Evolutionary conservation across 2,113 vertebrate species (phyloP).

Genomic region (Amblyopsis rosae): DNA sequence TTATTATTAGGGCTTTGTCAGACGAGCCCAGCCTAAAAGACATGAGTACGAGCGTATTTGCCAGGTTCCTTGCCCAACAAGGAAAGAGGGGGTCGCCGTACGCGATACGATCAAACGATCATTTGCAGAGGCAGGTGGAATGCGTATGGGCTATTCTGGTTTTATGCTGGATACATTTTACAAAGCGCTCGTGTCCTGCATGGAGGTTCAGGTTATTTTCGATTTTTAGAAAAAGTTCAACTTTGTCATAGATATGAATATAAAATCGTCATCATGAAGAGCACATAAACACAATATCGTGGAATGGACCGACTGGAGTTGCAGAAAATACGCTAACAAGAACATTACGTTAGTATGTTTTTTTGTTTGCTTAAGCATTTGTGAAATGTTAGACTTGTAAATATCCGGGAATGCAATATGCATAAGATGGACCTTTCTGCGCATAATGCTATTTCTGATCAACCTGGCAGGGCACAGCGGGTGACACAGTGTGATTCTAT

Average conservation of each 20-base stretch:
- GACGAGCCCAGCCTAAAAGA: too few relatives aligned
- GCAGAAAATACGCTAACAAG: not conserved
- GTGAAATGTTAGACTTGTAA: conserved; percentile 1
- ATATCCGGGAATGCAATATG: not conserved
- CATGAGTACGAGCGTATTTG: too few relatives aligned
- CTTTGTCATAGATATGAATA: conserved; percentile 36
- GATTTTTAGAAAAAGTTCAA: conserved; percentile 41
- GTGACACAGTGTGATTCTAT: conserved; percentile 39
- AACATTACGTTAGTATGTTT: conserved; percentile 1
- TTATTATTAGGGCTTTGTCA: too few relatives aligned
- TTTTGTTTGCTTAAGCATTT: not conserved
- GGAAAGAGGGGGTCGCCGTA: too few relatives aligned
- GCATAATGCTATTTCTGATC: conserved; percentile 2
- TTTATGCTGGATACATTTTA: too few relatives aligned
- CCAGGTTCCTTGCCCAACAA: too few relatives aligned
- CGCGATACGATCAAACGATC: too few relatives aligned
- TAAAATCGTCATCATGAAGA: conserved; percentile 28
- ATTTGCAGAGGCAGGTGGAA: too few relatives aligned
- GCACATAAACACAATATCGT: not conserved
- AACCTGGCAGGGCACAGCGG: conserved; percentile 25
- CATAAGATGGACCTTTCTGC: conserved; percentile 18
- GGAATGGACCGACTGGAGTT: not conserved
- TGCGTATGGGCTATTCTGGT: too few relatives aligned
- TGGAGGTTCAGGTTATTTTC: not conserved
- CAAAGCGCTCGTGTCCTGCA: too few relatives aligned